Percentiles rank a stretch among this genome's conserved stretches.
Evolutionary conservation across 2,113 vertebrate genomes (phyloP).

Genomic region (Excalfactoria chinensis): DNA sequence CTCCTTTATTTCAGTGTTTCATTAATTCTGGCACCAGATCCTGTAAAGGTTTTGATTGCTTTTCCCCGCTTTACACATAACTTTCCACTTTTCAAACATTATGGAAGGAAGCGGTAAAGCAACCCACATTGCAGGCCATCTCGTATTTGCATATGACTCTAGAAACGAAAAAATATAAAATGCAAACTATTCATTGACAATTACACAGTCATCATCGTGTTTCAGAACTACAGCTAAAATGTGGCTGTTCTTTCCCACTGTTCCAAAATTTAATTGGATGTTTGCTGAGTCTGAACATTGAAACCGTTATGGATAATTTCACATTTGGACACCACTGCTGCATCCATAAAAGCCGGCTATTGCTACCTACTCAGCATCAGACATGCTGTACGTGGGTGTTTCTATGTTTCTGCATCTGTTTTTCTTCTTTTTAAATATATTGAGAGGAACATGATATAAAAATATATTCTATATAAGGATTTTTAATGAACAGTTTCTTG

Average conservation of each 20-base stretch:
- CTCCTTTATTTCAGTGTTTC: background rate
- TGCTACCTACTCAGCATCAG: background rate
- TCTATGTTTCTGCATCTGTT: background rate
- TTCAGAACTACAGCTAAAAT: background rate
- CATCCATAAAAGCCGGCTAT: background rate
- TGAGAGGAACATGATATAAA: background rate
- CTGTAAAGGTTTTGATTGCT: background rate
- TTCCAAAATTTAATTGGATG: background rate
- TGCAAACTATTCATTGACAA: background rate
- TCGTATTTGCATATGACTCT: background rate
- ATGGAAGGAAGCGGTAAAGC: background rate
- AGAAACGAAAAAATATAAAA: background rate
- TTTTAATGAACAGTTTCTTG: background rate
- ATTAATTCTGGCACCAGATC: background rate
- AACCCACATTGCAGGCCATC: background rate
- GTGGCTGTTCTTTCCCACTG: background rate
- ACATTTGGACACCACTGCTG: background rate
- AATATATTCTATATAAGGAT: background rate
- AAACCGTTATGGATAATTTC: background rate
- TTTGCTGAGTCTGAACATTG: background rate
- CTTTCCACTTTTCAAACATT: background rate
- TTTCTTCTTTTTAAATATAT: background rate
- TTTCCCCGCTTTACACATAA: accelerated
- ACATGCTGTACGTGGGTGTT: no score
- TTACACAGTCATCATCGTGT: accelerated